Evolutionary conservation across 1,140 invertebrate genomes (phyloP).

Genomic region (Trichonephila clavata): DNA sequence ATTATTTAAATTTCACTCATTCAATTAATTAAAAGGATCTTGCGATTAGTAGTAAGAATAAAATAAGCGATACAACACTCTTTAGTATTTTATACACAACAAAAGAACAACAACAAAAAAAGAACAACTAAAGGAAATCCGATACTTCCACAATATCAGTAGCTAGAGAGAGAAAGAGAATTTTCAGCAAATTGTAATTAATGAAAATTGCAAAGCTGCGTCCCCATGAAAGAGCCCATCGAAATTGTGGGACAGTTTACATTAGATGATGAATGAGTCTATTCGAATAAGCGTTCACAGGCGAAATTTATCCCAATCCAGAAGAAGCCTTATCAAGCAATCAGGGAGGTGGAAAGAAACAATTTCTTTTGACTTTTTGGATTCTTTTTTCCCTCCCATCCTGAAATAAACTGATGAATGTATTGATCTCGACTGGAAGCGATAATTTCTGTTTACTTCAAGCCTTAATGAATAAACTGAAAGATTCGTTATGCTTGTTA

Average conservation of each 20-base stretch:
- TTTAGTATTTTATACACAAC: too few species aligned
- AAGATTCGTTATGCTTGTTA: not conserved
- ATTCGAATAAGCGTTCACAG: not conserved
- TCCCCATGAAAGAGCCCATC: too few species aligned
- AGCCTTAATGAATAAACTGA: not conserved
- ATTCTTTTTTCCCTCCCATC: not conserved
- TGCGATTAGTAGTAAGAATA: too few species aligned
- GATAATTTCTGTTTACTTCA: not conserved
- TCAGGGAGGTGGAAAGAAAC: not conserved
- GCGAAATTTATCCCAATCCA: not conserved
- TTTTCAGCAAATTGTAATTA: not conserved
- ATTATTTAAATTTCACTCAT: too few species aligned
- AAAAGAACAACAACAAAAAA: too few species aligned
- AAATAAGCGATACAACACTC: too few species aligned
- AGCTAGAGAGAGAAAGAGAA: not conserved
- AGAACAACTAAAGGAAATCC: too few species aligned
- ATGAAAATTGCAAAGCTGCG: not conserved
- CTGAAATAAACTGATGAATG: not conserved
- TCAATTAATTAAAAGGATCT: too few species aligned
- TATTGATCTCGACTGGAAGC: not conserved
- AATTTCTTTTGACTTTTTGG: too few species aligned
- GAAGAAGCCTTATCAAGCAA: not conserved
- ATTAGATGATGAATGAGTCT: not conserved
- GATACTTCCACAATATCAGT: not conserved
- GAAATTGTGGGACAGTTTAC: not conserved